Evolutionary conservation across 2,888 invertebrate species (phyloP).

Genomic region (Papilio gigon): DNA sequence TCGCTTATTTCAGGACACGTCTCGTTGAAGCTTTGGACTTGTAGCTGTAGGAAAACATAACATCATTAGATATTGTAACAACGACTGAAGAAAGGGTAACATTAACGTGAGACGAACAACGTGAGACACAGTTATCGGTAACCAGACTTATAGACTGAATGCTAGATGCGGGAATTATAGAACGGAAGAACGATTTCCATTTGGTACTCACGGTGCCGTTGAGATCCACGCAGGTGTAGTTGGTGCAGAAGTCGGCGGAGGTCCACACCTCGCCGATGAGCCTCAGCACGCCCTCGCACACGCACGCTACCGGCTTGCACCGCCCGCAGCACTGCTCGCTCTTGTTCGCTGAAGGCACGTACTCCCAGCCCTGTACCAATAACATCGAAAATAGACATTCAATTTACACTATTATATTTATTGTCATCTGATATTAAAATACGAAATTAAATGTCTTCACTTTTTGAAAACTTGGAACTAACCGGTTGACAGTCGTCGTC

Average conservation of each 20-base stretch:
- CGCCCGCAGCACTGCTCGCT: conserved; percentile 84
- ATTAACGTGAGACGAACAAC: no score
- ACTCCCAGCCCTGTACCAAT: conserved; percentile 83
- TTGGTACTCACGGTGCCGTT: conserved; percentile 74
- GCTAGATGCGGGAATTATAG: not conserved
- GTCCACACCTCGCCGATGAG: conserved; percentile 82
- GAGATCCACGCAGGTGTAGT: conserved; percentile 81
- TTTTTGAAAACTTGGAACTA: conserved; percentile 42
- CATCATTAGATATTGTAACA: not conserved
- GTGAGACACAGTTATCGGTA: no score
- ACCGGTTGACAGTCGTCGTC: conserved; percentile 70
- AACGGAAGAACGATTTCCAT: not conserved
- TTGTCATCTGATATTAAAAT: no score
- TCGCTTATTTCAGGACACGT: conserved; percentile 74
- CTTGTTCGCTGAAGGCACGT: conserved; percentile 68
- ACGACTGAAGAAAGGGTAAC: no score
- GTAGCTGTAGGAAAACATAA: conserved; percentile 57
- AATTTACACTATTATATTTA: no score
- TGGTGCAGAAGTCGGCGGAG: conserved; percentile 84
- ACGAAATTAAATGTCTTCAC: no score
- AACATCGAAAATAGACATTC: not conserved
- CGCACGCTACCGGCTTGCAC: conserved; percentile 84
- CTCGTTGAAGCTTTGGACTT: conserved; percentile 76
- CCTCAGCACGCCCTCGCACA: conserved; percentile 74
- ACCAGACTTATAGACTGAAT: no score